phyloP scores from a whole-genome alignment of 2,113 vertebrate species.

The Rhea americana region DNA sequence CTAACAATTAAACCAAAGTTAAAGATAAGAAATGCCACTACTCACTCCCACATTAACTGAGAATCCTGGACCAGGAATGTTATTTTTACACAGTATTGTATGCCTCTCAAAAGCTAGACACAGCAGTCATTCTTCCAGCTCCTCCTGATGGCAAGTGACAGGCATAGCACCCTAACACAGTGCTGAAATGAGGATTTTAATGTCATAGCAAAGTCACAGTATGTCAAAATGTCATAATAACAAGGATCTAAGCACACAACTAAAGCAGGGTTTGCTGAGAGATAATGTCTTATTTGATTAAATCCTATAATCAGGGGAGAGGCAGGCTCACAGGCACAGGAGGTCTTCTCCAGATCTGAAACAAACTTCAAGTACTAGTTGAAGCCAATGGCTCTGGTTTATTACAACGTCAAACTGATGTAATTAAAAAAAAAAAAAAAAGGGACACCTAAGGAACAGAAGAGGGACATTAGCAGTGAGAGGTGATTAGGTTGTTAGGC shows the following conservation, averaged over 20 bases:
- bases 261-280: background rate
- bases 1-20: background rate
- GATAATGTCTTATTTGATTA: background rate
- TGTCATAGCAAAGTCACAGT: fast-evolving
- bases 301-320: background rate
- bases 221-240: fast-evolving
- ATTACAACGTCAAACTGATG: background rate
- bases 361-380: background rate
- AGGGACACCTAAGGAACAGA: background rate
- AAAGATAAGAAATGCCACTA: background rate
- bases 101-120: background rate
- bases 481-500: background rate
- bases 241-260: background rate
- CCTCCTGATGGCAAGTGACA: background rate
- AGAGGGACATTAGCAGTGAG: background rate
- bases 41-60: background rate
- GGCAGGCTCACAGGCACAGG: background rate
- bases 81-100: fast-evolving
- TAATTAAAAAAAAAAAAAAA: background rate
- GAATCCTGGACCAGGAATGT: background rate
- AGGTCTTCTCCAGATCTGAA: background rate
- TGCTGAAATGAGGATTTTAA: background rate
- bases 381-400: background rate
- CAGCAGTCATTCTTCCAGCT: background rate
- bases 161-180: background rate